phyloP scores from a whole-genome alignment of 2,888 invertebrate species.

The Disparrhopalites patrizii region DNA sequence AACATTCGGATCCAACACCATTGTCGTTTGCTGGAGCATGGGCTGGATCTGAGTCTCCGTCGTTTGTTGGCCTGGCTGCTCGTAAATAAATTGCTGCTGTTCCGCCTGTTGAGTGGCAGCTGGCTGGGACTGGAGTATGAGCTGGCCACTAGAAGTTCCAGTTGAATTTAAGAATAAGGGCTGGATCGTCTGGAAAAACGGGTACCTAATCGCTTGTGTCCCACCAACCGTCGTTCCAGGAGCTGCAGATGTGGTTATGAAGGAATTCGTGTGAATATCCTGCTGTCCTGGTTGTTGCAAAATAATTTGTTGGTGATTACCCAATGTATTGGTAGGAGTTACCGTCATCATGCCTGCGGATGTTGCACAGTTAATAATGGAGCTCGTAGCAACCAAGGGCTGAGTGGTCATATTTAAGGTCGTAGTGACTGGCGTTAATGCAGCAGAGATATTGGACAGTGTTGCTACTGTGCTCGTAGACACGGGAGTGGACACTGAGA shows the following conservation, averaged over 20 bases:
- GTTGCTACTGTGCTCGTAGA: slow-evolving; percentile 5
- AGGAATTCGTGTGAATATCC: slow-evolving; percentile 20
- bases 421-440: slow-evolving; percentile 11
- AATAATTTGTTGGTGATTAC: slow-evolving; percentile 18
- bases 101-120: slow-evolving; percentile 28
- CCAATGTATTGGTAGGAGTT: slow-evolving; percentile 9
- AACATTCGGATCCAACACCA: slow-evolving; percentile 46
- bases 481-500: neutral
- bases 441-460: neutral
- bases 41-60: slow-evolving; percentile 26
- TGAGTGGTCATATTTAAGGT: slow-evolving; percentile 15
- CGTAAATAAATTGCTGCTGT: slow-evolving; percentile 46
- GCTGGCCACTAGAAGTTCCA: slow-evolving; percentile 37
- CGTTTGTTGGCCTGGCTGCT: slow-evolving; percentile 32
- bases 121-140: slow-evolving; percentile 42
- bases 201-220: slow-evolving; percentile 35
- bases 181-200: slow-evolving; percentile 47
- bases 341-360: slow-evolving; percentile 2
- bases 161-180: slow-evolving; percentile 45
- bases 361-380: slow-evolving; percentile 15
- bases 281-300: slow-evolving; percentile 12
- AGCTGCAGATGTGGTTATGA: slow-evolving; percentile 6
- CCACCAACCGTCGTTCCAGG: neutral
- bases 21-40: slow-evolving; percentile 37
- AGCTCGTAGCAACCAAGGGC: slow-evolving; percentile 19